These are phyloP conservation scores for Ceryle rudis DNA, from an alignment of 2,797 vertebrate genomes.

Conservation along the genomic window DNA sequence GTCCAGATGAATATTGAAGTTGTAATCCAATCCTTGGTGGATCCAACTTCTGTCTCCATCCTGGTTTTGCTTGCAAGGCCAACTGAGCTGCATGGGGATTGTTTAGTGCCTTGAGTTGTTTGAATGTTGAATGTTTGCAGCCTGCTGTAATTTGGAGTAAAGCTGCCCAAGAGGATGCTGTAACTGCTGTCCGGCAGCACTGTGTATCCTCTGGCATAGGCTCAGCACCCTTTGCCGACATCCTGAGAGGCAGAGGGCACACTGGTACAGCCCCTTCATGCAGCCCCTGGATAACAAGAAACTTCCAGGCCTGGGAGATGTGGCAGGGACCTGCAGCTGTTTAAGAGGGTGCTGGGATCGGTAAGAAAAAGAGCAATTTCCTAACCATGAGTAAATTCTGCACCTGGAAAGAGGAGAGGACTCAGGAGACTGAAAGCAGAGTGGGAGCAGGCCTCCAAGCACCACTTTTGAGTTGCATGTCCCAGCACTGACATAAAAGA, in stretches of 20 bases:
- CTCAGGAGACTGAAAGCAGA: background rate
- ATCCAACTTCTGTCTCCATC: background rate
- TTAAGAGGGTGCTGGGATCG: background rate
- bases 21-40: background rate
- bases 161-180: background rate
- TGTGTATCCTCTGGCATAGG: accelerated
- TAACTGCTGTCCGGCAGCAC: background rate
- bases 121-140: background rate
- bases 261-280: background rate
- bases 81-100: background rate
- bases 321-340: background rate
- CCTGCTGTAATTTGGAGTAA: background rate
- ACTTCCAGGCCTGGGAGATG: background rate
- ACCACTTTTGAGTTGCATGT: background rate
- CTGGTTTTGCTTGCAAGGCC: background rate
- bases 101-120: background rate
- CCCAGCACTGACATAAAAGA: background rate
- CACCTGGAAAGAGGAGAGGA: background rate
- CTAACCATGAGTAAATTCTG: background rate
- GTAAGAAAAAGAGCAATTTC: background rate
- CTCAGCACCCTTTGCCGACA: background rate
- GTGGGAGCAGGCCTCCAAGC: background rate
- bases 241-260: background rate
- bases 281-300: background rate
- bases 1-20: background rate